Evolutionary conservation across 2,888 invertebrate species (phyloP).

Genomic region (Phlogophora meticulosa): DNA sequence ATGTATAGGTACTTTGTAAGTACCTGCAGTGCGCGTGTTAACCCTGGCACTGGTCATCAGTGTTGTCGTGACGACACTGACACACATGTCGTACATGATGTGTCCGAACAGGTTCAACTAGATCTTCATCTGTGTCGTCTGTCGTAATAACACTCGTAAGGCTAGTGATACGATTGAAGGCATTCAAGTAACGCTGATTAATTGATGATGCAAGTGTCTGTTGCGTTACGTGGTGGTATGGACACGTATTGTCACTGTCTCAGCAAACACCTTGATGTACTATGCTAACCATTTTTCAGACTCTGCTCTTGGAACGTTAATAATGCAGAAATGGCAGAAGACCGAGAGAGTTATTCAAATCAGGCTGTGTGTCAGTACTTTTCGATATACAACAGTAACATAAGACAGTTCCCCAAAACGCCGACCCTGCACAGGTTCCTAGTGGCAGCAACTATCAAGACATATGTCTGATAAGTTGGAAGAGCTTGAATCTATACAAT

Average conservation of each 20-base stretch:
- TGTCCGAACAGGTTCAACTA: slow-evolving; percentile 60
- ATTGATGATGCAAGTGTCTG: slow-evolving; percentile 53
- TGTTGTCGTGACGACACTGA: slow-evolving; percentile 68
- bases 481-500: no score
- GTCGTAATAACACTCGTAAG: slow-evolving; percentile 57
- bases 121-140: slow-evolving; percentile 57
- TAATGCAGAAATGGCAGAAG: no score
- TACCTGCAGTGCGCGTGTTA: slow-evolving; percentile 26
- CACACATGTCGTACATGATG: slow-evolving; percentile 62
- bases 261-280: slow-evolving; percentile 3
- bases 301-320: not conserved
- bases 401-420: no score
- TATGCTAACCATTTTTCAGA: not conserved
- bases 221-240: slow-evolving; percentile 29
- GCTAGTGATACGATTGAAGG: slow-evolving; percentile 47
- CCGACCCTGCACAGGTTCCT: no score
- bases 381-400: no score
- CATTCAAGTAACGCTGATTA: slow-evolving; percentile 52
- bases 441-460: no score
- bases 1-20: not conserved
- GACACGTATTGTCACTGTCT: not conserved
- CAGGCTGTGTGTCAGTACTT: no score
- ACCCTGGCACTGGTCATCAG: slow-evolving; percentile 49
- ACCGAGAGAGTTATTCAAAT: no score
- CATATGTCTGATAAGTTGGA: no score